A percentile compares a stretch with the other conserved stretches of the same genome.
These are phyloP conservation scores for Microplitis demolitor DNA, from an alignment of 1,140 invertebrate species.

Conservation along the genomic window DNA sequence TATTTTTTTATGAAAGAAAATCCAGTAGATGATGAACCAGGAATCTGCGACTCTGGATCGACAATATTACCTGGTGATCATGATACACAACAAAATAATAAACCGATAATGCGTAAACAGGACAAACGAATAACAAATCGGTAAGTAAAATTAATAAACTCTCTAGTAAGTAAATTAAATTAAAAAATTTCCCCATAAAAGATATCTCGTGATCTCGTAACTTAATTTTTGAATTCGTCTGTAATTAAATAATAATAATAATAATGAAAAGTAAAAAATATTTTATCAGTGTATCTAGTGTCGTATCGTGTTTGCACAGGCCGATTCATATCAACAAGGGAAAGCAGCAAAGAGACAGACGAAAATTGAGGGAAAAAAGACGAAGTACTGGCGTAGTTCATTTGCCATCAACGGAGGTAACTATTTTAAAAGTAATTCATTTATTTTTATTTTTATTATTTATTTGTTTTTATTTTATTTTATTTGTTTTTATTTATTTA, in stretches of 20 bases:
- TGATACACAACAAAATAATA: conserved; percentile 41
- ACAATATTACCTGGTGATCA: conserved; percentile 42
- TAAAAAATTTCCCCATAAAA: no score
- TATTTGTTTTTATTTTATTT: neutral
- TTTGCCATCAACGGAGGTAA: conserved; percentile 69
- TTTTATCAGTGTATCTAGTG: conserved; percentile 39
- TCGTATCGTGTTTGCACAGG: conserved; percentile 48
- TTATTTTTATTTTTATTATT: neutral
- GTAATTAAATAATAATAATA: conserved; percentile 8
- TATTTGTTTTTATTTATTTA: conserved; percentile 28
- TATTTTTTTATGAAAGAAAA: conserved; percentile 37
- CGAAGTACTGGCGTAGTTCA: conserved; percentile 70
- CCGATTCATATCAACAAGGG: conserved; percentile 66
- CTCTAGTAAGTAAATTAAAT: no score
- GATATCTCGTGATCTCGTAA: no score
- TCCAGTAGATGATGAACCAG: conserved; percentile 42
- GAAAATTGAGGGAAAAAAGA: conserved; percentile 69
- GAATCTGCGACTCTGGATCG: conserved; percentile 40
- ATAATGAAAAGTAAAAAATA: neutral
- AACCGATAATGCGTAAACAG: conserved; percentile 48
- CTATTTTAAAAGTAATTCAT: neutral
- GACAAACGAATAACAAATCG: conserved; percentile 47
- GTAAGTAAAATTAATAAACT: conserved; percentile 26
- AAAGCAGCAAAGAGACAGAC: conserved; percentile 66
- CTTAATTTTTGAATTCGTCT: conserved; percentile 8